These are phyloP conservation scores for Eptatretus burgeri DNA, from an alignment of 2,113 vertebrate genomes.

Conservation along the genomic window DNA sequence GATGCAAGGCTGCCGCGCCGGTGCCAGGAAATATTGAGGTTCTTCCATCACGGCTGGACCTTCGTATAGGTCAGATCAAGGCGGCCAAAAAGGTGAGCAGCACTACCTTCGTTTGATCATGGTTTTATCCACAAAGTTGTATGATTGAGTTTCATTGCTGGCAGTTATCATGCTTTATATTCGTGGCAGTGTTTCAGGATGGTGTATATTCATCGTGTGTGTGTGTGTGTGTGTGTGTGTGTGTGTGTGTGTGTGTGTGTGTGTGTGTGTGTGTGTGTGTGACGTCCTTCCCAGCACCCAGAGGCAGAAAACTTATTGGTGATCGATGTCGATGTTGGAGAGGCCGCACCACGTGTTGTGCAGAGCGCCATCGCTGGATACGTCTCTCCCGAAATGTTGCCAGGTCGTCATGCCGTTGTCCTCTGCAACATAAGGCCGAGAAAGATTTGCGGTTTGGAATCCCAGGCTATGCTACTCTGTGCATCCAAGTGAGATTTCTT, in stretches of 20 bases:
- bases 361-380: conserved; percentile 72
- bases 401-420: conserved; percentile 47
- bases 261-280: too few species aligned
- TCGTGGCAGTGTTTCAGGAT: not conserved
- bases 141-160: not conserved
- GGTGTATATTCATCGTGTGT: too few species aligned
- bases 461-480: conserved; percentile 80
- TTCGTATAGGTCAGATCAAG: conserved; percentile 60
- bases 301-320: conserved; percentile 64
- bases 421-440: conserved; percentile 77
- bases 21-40: conserved; percentile 27
- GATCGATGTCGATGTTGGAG: conserved; percentile 66
- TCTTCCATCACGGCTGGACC: conserved; percentile 49
- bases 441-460: conserved; percentile 85
- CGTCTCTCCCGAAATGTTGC: conserved; percentile 36
- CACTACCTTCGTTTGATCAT: not conserved
- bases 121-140: too few species aligned
- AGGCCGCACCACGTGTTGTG: conserved; percentile 45
- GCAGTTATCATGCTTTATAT: not conserved
- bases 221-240: too few species aligned
- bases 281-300: conserved; percentile 29
- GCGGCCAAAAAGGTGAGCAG: conserved; percentile 45
- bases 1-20: not conserved
- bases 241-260: too few species aligned
- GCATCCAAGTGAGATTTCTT: conserved; percentile 31